Conservation (phyloP, 2,888 invertebrate species). For the Drosophila diplacantha region DNA sequence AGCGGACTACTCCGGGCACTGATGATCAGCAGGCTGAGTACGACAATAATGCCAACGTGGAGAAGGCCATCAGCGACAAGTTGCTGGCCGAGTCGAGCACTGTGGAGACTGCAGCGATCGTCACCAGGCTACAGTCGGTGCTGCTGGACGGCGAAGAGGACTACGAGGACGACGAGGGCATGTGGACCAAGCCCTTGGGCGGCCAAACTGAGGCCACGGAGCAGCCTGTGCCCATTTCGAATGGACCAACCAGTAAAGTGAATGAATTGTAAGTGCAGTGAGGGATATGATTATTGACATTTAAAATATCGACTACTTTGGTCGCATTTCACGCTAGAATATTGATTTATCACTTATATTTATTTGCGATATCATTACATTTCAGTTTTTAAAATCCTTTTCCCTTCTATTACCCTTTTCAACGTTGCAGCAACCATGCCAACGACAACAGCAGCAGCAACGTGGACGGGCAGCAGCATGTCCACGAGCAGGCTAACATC, state of each 20-base stretch:
- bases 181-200: slow-evolving; percentile 75
- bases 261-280: slow-evolving; percentile 58
- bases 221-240: slow-evolving; percentile 47
- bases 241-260: slow-evolving; percentile 63
- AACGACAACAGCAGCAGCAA: slow-evolving; percentile 57
- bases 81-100: slow-evolving; percentile 40
- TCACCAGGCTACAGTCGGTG: slow-evolving; percentile 61
- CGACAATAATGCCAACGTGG: slow-evolving; percentile 76
- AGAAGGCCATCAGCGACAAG: slow-evolving; percentile 60
- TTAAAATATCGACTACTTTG: no score
- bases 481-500: slow-evolving; percentile 35
- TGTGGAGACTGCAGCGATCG: slow-evolving; percentile 51
- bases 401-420: background rate
- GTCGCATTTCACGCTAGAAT: no score
- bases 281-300: no score
- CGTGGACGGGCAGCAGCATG: slow-evolving; percentile 20
- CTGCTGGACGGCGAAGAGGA: slow-evolving; percentile 67
- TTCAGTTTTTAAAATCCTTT: background rate
- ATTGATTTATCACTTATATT: no score
- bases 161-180: slow-evolving; percentile 73
- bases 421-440: slow-evolving; percentile 50
- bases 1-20: slow-evolving; percentile 3
- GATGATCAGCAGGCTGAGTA: slow-evolving; percentile 64
- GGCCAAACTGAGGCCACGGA: slow-evolving; percentile 39
- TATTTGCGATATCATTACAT: background rate